Evolutionary conservation across 2,888 invertebrate species (phyloP).

Genomic region (Rhaphigaster nebulosa): DNA sequence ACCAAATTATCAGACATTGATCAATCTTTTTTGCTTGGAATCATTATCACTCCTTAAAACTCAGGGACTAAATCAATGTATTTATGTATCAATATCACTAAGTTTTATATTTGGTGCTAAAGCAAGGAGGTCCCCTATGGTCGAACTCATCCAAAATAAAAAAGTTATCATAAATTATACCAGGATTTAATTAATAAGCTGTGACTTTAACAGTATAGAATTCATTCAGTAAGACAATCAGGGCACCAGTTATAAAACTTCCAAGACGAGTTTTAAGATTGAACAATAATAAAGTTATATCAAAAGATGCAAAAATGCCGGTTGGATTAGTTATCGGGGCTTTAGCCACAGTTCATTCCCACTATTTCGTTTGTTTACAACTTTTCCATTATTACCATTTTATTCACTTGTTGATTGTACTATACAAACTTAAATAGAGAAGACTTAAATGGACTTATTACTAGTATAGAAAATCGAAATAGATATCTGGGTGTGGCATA

Average conservation of each 20-base stretch:
- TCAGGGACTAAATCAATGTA: background rate
- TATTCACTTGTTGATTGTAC: background rate
- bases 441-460: background rate
- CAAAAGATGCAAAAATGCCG: background rate
- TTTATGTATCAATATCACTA: background rate
- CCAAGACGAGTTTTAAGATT: background rate
- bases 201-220: background rate
- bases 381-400: background rate
- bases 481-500: background rate
- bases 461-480: background rate
- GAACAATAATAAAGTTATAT: background rate
- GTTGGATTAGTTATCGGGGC: background rate
- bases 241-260: constrained; percentile 23
- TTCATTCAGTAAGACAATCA: background rate
- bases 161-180: background rate
- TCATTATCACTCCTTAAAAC: background rate
- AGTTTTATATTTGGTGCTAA: constrained; percentile 4
- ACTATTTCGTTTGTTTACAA: background rate
- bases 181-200: background rate
- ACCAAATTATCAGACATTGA: background rate
- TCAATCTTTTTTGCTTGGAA: background rate
- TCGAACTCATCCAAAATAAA: background rate
- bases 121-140: background rate
- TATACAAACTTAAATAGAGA: background rate
- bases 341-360: background rate